Conservation (phyloP, 2,888 invertebrate species). For the Drosophila mayaguana region DNA sequence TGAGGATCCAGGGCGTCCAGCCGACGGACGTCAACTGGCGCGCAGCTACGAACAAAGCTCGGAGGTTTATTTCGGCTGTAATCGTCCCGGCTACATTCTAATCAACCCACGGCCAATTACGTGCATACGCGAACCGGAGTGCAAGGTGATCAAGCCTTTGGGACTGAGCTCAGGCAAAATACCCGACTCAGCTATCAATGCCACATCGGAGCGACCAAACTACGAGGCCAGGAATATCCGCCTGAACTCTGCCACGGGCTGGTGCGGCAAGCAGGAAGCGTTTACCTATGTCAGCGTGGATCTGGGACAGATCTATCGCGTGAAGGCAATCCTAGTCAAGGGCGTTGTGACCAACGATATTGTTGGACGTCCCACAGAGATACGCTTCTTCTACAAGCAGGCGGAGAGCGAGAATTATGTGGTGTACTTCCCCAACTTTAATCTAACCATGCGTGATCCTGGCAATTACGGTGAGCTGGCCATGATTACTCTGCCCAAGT, state of each 20-base stretch:
- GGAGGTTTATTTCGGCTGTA: constrained; percentile 95
- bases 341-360: constrained; percentile 98
- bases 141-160: constrained; percentile 95
- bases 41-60: constrained; percentile 95
- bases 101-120: constrained; percentile 96
- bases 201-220: constrained; percentile 96
- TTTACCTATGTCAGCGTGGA: constrained; percentile 98
- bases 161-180: constrained; percentile 96
- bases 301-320: constrained; percentile 95
- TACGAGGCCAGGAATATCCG: constrained; percentile 96
- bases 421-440: constrained; percentile 98
- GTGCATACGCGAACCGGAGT: constrained; percentile 96
- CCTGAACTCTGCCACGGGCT: constrained; percentile 96
- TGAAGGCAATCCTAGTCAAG: constrained; percentile 96
- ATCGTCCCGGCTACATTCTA: constrained; percentile 95
- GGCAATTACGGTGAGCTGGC: constrained; percentile 98
- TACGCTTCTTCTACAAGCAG: constrained; percentile 98
- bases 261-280: constrained; percentile 98
- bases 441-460: constrained; percentile 97
- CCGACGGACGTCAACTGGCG: constrained; percentile 94
- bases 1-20: constrained; percentile 97
- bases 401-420: constrained; percentile 97
- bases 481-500: constrained; percentile 97
- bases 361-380: constrained; percentile 97
- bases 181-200: constrained; percentile 97